Percentiles rank a stretch among this genome's conserved stretches.
Evolutionary conservation across 2,888 invertebrate genomes (phyloP).

Genomic region (Adelognathus sp.): DNA sequence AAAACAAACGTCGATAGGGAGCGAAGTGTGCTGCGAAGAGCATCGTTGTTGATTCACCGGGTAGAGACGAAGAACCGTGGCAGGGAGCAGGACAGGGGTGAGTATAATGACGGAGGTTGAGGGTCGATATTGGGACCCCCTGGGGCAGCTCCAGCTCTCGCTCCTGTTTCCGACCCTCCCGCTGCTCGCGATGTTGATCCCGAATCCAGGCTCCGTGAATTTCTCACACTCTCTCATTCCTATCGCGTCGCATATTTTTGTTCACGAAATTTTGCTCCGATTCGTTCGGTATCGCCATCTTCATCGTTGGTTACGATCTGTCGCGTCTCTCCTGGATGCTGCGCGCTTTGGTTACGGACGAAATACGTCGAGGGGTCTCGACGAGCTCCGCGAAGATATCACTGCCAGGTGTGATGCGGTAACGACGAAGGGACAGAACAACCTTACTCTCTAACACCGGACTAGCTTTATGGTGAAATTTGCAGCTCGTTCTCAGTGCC

Average conservation of each 20-base stretch:
- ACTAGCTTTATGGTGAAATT: not conserved
- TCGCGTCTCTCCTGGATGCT: no score
- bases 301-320: no score
- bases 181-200: conserved; percentile 25
- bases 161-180: conserved; percentile 14
- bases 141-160: conserved; percentile 62
- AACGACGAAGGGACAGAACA: no score
- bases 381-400: no score
- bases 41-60: conserved; percentile 56
- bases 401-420: no score
- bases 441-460: not conserved
- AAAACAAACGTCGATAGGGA: conserved; percentile 3
- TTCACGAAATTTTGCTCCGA: not conserved
- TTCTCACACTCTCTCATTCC: conserved; percentile 11
- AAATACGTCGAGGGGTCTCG: no score
- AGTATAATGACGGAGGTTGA: conserved; percentile 56
- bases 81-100: conserved; percentile 33
- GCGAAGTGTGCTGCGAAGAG: conserved; percentile 34
- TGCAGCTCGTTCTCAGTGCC: not conserved
- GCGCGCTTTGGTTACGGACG: no score
- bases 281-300: not conserved
- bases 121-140: conserved; percentile 74
- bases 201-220: conserved; percentile 10
- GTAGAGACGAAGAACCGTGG: conserved; percentile 20
- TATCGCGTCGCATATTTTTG: conserved; percentile 4